Evolutionary conservation across 2,797 vertebrate genomes (phyloP).

Genomic region (Spea hammondii): DNA sequence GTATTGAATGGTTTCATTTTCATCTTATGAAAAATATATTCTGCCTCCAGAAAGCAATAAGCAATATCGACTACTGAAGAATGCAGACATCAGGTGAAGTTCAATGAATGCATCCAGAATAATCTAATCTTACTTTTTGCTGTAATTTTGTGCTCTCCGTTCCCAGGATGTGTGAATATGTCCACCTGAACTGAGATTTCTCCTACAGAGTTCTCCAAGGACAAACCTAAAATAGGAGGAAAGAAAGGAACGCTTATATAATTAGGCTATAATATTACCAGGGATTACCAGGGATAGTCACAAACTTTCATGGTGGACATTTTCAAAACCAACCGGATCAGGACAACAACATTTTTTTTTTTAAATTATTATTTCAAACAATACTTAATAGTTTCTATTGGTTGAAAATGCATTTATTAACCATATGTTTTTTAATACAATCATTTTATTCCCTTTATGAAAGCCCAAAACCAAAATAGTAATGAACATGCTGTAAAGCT

Average conservation of each 20-base stretch:
- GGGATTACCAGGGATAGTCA: too few species aligned
- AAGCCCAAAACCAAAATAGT: too few species aligned
- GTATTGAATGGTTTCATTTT: neutral
- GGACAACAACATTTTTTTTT: too few species aligned
- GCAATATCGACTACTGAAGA: neutral
- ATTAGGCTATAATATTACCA: too few species aligned
- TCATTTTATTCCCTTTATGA: too few species aligned
- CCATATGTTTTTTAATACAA: too few species aligned
- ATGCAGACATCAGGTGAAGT: neutral
- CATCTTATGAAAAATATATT: neutral
- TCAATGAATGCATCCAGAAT: neutral
- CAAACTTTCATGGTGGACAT: too few species aligned
- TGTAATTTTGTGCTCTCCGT: conserved; percentile 94
- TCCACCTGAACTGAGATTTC: conserved; percentile 94
- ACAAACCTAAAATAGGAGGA: conserved; percentile 73
- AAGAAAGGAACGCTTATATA: neutral
- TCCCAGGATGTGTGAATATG: conserved; percentile 87
- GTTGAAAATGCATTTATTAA: too few species aligned
- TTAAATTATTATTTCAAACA: too few species aligned
- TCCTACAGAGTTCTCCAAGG: conserved; percentile 83
- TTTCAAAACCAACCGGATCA: too few species aligned
- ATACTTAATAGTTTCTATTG: too few species aligned
- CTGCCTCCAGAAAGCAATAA: neutral
- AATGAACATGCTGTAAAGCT: too few species aligned
- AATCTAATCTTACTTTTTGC: conserved; percentile 75